A percentile compares a stretch with the other conserved stretches of the same genome.
Conservation (phyloP, 2,888 invertebrate species). For the Zygothrica quintamaculata region DNA sequence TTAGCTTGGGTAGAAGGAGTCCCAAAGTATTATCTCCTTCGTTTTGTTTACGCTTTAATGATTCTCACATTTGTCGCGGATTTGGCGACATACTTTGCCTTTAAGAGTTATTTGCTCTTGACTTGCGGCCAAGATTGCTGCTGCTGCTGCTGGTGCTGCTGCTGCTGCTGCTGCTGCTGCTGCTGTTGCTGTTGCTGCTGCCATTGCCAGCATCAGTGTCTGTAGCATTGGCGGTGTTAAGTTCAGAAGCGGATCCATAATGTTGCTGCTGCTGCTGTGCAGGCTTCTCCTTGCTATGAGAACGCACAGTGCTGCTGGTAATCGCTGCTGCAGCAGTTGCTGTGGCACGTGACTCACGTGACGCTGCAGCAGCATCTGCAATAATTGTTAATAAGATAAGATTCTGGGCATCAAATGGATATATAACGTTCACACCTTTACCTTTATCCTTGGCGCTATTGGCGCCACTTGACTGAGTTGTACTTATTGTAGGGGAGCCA, state of each 20-base stretch:
- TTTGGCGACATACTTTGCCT: constrained; percentile 51
- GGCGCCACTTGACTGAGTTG: constrained; percentile 47
- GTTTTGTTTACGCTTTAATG: too few relatives aligned
- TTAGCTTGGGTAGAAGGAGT: background rate
- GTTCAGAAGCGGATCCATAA: constrained; percentile 50
- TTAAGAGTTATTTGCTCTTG: constrained; percentile 81
- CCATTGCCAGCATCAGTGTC: constrained; percentile 19
- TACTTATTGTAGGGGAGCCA: constrained; percentile 37
- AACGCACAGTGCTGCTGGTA: constrained; percentile 62
- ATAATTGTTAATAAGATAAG: background rate
- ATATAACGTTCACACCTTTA: too few relatives aligned
- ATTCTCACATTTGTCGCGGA: constrained; percentile 66
- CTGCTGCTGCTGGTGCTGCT: constrained; percentile 35
- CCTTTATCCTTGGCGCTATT: constrained; percentile 83
- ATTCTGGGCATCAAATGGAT: too few relatives aligned
- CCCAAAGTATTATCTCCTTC: constrained; percentile 39
- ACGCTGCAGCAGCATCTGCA: constrained; percentile 64
- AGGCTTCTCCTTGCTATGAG: constrained; percentile 67
- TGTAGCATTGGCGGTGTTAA: constrained; percentile 21
- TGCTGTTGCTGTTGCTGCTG: constrained; percentile 8
- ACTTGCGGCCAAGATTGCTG: constrained; percentile 80
- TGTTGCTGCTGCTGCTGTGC: constrained; percentile 44
- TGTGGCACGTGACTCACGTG: constrained; percentile 79
- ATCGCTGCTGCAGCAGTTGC: constrained; percentile 66
- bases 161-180: constrained; percentile 25